These are phyloP conservation scores for Thymelicus sylvestris DNA, from an alignment of 2,888 invertebrate genomes.

Conservation along the genomic window DNA sequence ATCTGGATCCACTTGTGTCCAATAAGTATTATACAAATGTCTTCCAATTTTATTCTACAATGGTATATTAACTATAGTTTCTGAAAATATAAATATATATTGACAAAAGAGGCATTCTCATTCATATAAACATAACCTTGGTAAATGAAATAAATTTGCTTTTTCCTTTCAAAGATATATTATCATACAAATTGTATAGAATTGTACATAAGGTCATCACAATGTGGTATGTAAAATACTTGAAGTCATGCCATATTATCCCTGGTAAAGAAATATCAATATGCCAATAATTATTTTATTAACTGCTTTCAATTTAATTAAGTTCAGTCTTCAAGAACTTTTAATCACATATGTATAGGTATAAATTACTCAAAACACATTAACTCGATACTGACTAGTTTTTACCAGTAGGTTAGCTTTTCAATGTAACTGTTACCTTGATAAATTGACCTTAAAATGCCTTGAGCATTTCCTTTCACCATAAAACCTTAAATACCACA, in stretches of 20 bases:
- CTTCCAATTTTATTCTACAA: slow-evolving; percentile 1
- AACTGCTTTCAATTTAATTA: no score
- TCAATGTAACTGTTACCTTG: neutral
- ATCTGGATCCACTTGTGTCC: no score
- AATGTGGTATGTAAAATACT: no score
- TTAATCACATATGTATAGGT: no score
- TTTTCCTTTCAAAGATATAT: neutral
- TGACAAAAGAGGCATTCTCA: neutral
- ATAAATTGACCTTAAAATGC: neutral
- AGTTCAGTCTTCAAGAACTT: no score
- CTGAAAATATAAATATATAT: slow-evolving; percentile 1
- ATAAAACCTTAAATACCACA: neutral
- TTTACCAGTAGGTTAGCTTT: no score
- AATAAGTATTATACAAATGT: neutral
- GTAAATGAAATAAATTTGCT: neutral
- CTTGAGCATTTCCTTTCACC: neutral
- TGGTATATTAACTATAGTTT: neutral
- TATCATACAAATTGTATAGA: neutral
- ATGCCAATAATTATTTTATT: no score
- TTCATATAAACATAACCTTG: slow-evolving; percentile 2
- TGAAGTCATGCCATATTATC: no score
- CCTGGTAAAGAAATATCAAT: no score
- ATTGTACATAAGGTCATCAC: no score
- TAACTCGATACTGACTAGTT: no score
- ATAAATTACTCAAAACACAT: no score